Evolutionary conservation across 2,113 vertebrate genomes (phyloP).

Genomic region (Cebus imitator): DNA sequence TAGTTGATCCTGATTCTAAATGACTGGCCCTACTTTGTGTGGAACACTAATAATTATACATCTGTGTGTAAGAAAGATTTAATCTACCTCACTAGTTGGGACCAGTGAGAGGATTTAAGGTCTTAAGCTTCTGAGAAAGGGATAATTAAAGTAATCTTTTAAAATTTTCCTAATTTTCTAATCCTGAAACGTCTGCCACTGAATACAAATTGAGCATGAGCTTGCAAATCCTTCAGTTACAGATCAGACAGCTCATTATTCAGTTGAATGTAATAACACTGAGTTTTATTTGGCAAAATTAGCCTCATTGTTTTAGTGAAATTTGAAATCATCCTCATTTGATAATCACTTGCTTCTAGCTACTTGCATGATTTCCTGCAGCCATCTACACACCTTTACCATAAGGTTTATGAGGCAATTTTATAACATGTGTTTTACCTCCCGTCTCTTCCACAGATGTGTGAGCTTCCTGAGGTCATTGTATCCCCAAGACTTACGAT

Average conservation of each 20-base stretch:
- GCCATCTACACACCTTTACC: background rate
- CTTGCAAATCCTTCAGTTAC: background rate
- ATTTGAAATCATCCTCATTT: background rate
- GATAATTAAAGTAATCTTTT: background rate
- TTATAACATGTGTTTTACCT: background rate
- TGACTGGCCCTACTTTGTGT: background rate
- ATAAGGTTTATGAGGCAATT: background rate
- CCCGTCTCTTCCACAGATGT: background rate
- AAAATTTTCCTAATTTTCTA: constrained; percentile 15
- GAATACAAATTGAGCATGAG: background rate
- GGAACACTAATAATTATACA: background rate
- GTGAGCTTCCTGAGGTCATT: background rate
- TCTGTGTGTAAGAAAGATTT: background rate
- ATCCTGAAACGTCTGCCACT: background rate
- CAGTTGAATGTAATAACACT: background rate
- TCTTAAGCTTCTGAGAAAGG: background rate
- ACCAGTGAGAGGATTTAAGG: background rate
- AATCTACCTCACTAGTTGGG: background rate
- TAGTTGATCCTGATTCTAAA: background rate
- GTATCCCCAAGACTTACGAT: background rate
- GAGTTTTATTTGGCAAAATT: background rate
- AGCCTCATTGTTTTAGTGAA: background rate
- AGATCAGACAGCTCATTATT: background rate
- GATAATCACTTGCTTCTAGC: background rate
- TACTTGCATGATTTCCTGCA: background rate